A percentile compares a stretch with the other conserved stretches of the same genome.
phyloP scores from a whole-genome alignment of 2,888 invertebrate species.

The Agrotis ipsilon region DNA sequence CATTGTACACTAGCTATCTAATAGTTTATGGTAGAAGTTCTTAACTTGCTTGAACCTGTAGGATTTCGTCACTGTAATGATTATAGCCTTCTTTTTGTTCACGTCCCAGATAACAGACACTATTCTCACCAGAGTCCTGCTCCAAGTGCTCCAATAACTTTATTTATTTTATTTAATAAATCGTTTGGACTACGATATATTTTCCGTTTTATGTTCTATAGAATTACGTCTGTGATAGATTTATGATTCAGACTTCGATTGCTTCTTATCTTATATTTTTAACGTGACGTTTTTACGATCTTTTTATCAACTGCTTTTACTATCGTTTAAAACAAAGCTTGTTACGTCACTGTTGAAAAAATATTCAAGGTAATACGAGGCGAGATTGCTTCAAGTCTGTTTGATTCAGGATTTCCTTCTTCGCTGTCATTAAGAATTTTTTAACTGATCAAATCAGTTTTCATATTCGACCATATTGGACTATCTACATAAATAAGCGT shows the following conservation, averaged over 20 bases:
- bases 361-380: slow-evolving; percentile 28
- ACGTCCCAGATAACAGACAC: neutral
- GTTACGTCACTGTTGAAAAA: slow-evolving; percentile 8
- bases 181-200: slow-evolving; percentile 13
- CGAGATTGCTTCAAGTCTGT: slow-evolving; percentile 29
- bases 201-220: slow-evolving; percentile 24
- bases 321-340: slow-evolving; percentile 12
- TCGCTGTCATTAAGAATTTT: slow-evolving; percentile 19
- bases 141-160: too few species aligned
- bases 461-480: slow-evolving; percentile 12
- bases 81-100: neutral
- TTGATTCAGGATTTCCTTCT: slow-evolving; percentile 46
- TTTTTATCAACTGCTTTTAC: slow-evolving; percentile 26
- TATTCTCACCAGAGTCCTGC: neutral
- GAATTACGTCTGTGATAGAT: slow-evolving; percentile 33
- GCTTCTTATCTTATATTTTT: slow-evolving; percentile 28
- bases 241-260: slow-evolving; percentile 37
- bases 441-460: slow-evolving; percentile 8
- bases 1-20: neutral
- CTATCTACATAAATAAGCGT: neutral
- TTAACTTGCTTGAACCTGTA: too few species aligned
- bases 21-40: neutral
- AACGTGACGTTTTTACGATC: slow-evolving; percentile 26
- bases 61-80: neutral
- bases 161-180: neutral